A percentile compares a stretch with the other conserved stretches of the same genome.
phyloP scores from a whole-genome alignment of 2,797 vertebrate species.

The Liasis olivaceus region DNA sequence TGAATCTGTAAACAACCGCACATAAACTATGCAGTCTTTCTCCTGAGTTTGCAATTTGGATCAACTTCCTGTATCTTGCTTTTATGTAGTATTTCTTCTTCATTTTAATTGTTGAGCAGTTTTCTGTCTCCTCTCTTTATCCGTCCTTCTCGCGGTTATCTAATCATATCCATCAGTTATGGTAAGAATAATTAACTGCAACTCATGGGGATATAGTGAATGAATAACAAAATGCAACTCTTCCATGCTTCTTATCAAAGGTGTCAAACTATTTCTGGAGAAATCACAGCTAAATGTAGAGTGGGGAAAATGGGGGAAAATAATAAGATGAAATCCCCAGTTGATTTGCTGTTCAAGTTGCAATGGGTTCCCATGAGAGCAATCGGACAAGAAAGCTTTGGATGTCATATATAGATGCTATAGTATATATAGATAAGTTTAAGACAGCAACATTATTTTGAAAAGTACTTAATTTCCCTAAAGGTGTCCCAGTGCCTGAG shows the following conservation, averaged over 20 bases:
- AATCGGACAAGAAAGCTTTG: background rate
- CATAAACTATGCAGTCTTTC: background rate
- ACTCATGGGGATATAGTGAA: background rate
- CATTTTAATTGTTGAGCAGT: background rate
- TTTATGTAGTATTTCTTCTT: constrained; percentile 6
- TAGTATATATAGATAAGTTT: background rate
- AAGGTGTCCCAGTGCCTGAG: constrained; percentile 90
- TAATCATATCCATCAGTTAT: background rate
- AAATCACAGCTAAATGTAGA: background rate
- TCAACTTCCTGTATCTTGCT: background rate
- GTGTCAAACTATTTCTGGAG: background rate
- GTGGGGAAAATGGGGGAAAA: background rate
- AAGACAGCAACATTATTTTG: background rate
- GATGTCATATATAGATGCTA: background rate
- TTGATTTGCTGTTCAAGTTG: background rate
- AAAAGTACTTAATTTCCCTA: constrained; percentile 53
- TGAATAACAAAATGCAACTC: background rate
- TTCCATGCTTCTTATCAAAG: background rate
- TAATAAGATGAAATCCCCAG: background rate
- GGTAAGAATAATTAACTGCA: background rate
- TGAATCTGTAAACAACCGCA: background rate
- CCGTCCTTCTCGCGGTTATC: background rate
- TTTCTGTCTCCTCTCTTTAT: constrained; percentile 6
- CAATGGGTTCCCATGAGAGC: background rate
- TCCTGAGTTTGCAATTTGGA: background rate